Evolutionary conservation across 2,113 vertebrate species (phyloP).

Genomic region (Hirundichthys speculiger): DNA sequence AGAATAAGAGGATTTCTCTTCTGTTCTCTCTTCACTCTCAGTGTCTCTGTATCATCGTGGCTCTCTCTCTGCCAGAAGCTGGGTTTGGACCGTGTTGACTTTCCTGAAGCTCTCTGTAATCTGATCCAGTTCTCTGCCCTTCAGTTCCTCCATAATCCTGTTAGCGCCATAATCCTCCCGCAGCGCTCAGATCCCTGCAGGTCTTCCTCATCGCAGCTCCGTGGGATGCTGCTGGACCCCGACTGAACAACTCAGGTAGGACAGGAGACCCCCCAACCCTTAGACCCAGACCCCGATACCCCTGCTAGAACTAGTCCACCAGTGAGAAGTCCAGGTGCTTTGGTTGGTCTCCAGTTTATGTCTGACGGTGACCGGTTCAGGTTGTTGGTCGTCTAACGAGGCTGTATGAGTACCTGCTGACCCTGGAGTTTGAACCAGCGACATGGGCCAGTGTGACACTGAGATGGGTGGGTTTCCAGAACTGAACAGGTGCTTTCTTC

Average conservation of each 20-base stretch:
- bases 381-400: not conserved
- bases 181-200: conserved; percentile 31
- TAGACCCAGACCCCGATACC: not conserved
- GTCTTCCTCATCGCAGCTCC: conserved; percentile 30
- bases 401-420: not conserved
- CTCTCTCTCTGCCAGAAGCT: too few species aligned
- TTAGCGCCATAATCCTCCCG: conserved; percentile 76
- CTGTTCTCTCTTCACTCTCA: too few species aligned
- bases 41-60: too few species aligned
- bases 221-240: conserved; percentile 64
- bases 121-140: conserved; percentile 33
- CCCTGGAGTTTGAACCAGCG: too few species aligned
- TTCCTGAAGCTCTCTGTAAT: too few species aligned
- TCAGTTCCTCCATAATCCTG: conserved; percentile 69
- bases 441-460: too few species aligned
- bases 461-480: too few species aligned
- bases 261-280: not conserved
- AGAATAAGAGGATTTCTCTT: too few species aligned
- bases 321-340: too few species aligned
- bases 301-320: not conserved
- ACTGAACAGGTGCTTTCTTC: too few species aligned
- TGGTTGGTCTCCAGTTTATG: not conserved
- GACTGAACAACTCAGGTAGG: conserved; percentile 76
- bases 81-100: too few species aligned
- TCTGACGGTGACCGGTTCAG: not conserved